Evolutionary conservation across 2,113 vertebrate genomes (phyloP), one percentile per base, ranked within the genome.

Genomic region (Hoplias malabaricus): DNA sequence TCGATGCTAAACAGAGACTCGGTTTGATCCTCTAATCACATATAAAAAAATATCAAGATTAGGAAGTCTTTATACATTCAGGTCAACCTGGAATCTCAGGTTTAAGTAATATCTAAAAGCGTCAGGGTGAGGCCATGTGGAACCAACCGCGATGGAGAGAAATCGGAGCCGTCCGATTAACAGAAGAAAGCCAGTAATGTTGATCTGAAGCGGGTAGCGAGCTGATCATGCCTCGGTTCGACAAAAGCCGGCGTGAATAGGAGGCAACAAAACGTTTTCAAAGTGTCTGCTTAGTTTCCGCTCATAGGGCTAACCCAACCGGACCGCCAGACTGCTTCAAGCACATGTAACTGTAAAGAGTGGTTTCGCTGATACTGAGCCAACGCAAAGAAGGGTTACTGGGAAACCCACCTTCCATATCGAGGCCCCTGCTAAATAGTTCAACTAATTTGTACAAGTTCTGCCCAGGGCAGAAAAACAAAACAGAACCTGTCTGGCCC

Each of bases 11-110:
- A 91, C 89, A 89, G 87, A 90, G 88, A 91, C 88, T 90, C 88
- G 89, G 85, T 88, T 91, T 92, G 88, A 92, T 90, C 89, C 87
- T 90, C 63, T 78, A 62, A 48, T 43, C 90, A 88, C 87, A 90
- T 91, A 90, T 34, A 88, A 92, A 91, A n/a, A 92, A 90, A 90
- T 83, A 85, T 85, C 85, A 90, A 87, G 87, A 87, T 90, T 89
- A 84, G 76, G 66, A 79, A 73, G 83, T 90, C 89, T 90, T 90
- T 71, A 65, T 92, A 93, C 92, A 93, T 93, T 93, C 92, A 93
- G 87, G 87, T 92, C 88, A 92, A 92, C 92, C 92, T 90, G 91
- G 78, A 77, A 77, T 80, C 63, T 77, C 92, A 91, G 90, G 90
- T 92, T 92, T 92, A 86, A 88, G 88, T 88, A 87, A 91, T 86